phyloP scores from a whole-genome alignment of 2,113 vertebrate genomes.

The Plecotus auritus region DNA sequence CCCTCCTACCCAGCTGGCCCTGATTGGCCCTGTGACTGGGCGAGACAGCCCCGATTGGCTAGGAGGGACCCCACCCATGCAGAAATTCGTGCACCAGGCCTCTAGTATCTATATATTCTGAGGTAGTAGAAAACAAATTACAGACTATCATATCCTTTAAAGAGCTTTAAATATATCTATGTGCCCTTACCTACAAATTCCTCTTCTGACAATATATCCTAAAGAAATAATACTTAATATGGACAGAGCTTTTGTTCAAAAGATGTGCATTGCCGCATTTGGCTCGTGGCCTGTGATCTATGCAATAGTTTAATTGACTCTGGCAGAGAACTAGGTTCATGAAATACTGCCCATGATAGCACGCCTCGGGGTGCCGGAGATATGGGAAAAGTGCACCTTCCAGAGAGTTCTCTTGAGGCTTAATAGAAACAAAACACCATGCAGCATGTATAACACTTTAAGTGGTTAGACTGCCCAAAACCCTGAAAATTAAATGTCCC shows the following conservation, averaged over 20 bases:
- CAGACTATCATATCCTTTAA: not conserved
- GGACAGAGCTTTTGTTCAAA: not conserved
- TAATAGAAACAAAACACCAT: slow-evolving; percentile 26
- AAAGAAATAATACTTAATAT: not conserved
- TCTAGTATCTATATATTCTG: not conserved
- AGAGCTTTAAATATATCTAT: not conserved
- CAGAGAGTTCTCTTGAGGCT: not conserved
- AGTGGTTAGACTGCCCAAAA: not conserved
- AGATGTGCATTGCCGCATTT: not conserved
- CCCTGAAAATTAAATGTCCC: not conserved
- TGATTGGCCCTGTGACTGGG: too few relatives aligned
- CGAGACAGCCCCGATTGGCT: too few relatives aligned
- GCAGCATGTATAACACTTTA: not conserved
- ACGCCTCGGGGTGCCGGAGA: not conserved
- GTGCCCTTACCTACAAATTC: not conserved
- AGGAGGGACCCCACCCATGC: too few relatives aligned
- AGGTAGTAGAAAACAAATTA: slow-evolving; percentile 15
- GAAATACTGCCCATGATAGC: not conserved
- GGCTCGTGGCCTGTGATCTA: not conserved
- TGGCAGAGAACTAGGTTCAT: not conserved
- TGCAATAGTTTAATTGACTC: not conserved
- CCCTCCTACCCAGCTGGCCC: too few relatives aligned
- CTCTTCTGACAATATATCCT: not conserved
- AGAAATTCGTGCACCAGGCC: too few relatives aligned
- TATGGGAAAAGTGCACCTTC: not conserved